Percentiles rank a stretch among this genome's conserved stretches.
Evolutionary conservation across 2,113 vertebrate genomes (phyloP).

Genomic region (Siniperca knerii): DNA sequence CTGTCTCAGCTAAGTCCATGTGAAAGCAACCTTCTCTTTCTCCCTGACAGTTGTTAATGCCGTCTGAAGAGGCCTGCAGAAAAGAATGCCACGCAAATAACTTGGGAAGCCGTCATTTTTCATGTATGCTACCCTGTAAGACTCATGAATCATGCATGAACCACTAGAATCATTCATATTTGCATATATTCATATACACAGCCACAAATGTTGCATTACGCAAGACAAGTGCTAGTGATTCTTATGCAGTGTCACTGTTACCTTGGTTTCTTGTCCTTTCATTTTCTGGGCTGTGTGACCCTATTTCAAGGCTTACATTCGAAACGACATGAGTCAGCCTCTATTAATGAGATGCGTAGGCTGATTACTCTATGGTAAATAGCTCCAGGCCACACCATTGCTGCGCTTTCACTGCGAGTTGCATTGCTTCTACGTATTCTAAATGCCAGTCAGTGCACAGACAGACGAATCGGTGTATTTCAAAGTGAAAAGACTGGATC

Average conservation of each 20-base stretch:
- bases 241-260: constrained; percentile 29
- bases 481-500: constrained; percentile 4
- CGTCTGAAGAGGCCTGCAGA: constrained; percentile 11
- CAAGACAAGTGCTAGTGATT: constrained; percentile 27
- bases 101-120: constrained; percentile 15
- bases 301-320: constrained; percentile 50
- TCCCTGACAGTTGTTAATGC: constrained; percentile 8
- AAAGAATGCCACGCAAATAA: constrained; percentile 16
- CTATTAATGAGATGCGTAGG: constrained; percentile 57
- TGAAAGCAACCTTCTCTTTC: constrained; percentile 15
- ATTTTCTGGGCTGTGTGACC: constrained; percentile 27
- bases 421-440: constrained; percentile 8
- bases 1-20: not conserved
- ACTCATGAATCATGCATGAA: constrained; percentile 66
- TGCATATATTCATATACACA: constrained; percentile 46
- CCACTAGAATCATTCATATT: constrained; percentile 28
- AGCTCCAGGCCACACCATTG: constrained; percentile 38
- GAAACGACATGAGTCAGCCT: constrained; percentile 64
- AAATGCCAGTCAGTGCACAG: constrained; percentile 8
- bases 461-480: not conserved
- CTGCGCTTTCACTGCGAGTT: constrained; percentile 36
- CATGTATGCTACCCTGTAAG: not conserved
- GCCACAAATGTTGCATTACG: constrained; percentile 23
- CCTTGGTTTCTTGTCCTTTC: constrained; percentile 40
- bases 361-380: constrained; percentile 58